Evolutionary conservation across 2,888 invertebrate species (phyloP).

Genomic region (Pediacus dermestoides): DNA sequence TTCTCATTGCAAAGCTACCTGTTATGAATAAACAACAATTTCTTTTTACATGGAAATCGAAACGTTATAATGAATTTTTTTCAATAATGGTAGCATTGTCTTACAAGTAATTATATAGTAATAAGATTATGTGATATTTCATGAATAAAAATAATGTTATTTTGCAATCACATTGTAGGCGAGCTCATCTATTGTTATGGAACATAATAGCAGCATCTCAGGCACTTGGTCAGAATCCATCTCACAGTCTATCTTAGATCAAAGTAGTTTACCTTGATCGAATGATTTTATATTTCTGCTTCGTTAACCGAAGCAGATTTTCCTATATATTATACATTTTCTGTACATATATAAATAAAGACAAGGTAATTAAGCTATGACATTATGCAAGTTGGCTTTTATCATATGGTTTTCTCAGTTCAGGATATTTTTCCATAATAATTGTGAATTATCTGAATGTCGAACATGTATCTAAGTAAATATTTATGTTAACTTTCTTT

Average conservation of each 20-base stretch:
- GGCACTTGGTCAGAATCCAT: constrained; percentile 24
- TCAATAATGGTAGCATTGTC: too few relatives aligned
- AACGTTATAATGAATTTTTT: too few relatives aligned
- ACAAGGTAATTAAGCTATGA: constrained; percentile 3
- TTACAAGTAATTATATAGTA: too few relatives aligned
- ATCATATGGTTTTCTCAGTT: not conserved
- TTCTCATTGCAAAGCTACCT: too few relatives aligned
- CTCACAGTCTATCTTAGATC: constrained; percentile 21
- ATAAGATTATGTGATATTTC: constrained; percentile 21
- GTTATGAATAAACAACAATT: too few relatives aligned
- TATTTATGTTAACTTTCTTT: constrained; percentile 13
- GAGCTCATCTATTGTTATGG: constrained; percentile 22
- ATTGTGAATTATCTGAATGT: not conserved
- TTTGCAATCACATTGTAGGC: constrained; percentile 20
- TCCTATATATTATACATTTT: constrained; percentile 15
- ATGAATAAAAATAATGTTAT: constrained; percentile 16
- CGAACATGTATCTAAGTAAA: not conserved
- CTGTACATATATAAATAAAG: constrained; percentile 9
- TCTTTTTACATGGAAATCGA: too few relatives aligned
- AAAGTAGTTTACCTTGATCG: constrained; percentile 26
- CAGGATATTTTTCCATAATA: not conserved
- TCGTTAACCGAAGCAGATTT: constrained; percentile 22
- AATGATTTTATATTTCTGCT: constrained; percentile 22
- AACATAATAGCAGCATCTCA: constrained; percentile 20
- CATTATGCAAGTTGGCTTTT: not conserved